Evolutionary conservation across 2,113 vertebrate genomes (phyloP).

Genomic region (Ophthalmolycus amberensis): DNA sequence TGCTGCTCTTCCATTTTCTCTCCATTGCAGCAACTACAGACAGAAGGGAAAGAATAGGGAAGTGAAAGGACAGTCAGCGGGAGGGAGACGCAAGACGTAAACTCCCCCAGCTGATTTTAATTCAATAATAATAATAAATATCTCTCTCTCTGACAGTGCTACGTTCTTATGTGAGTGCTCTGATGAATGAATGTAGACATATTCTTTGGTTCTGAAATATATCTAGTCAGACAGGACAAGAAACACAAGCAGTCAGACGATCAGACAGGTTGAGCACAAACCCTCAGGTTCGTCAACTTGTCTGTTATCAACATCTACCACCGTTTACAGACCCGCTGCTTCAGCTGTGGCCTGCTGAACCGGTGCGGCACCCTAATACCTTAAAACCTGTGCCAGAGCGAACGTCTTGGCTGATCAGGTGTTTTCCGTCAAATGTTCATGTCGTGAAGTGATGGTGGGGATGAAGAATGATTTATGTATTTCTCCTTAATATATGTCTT

Average conservation of each 20-base stretch:
- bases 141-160: not conserved
- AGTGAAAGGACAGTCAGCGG: too few species aligned
- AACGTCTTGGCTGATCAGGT: not conserved
- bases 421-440: not conserved
- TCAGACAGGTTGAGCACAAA: too few species aligned
- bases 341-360: not conserved
- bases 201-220: not conserved
- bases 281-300: not conserved
- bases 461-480: not conserved
- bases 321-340: not conserved
- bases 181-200: not conserved
- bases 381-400: not conserved
- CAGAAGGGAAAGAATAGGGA: too few species aligned
- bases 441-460: not conserved
- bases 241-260: not conserved
- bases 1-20: not conserved
- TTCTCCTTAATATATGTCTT: conserved; percentile 11
- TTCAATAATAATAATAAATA: not conserved
- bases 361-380: too few species aligned
- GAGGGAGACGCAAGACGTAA: too few species aligned
- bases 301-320: not conserved
- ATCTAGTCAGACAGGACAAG: too few species aligned
- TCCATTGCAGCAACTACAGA: not conserved
- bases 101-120: too few species aligned
- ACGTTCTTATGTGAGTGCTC: not conserved